Evolutionary conservation across 2,888 invertebrate species (phyloP).

Genomic region (Limnephilus marmoratus): DNA sequence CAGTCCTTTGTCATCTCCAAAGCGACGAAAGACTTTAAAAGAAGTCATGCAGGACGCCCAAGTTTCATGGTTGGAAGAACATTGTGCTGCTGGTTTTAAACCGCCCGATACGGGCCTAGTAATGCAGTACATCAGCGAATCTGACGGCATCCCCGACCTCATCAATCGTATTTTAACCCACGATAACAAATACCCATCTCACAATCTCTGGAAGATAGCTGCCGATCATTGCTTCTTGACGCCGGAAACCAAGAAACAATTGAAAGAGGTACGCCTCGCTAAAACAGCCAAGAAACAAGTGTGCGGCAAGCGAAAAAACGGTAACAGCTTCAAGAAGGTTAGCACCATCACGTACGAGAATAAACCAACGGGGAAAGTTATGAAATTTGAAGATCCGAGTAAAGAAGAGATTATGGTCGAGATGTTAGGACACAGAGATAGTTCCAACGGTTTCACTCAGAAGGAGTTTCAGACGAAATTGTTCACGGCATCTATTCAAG

Average conservation of each 20-base stretch:
- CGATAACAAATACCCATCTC: constrained; percentile 28
- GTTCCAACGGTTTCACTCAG: constrained; percentile 38
- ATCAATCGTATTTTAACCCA: constrained; percentile 21
- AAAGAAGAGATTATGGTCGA: constrained; percentile 54
- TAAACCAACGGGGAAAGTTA: background rate
- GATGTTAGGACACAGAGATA: constrained; percentile 44
- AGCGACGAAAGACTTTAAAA: constrained; percentile 35
- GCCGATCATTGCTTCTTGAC: constrained; percentile 68
- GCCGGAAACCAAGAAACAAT: constrained; percentile 75
- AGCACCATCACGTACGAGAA: background rate
- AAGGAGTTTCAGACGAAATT: constrained; percentile 56
- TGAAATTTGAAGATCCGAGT: constrained; percentile 45
- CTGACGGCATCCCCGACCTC: constrained; percentile 33
- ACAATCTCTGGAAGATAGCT: constrained; percentile 37
- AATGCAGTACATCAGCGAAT: constrained; percentile 43
- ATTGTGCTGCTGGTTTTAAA: constrained; percentile 5
- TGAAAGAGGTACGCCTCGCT: constrained; percentile 73
- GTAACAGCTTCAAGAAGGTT: background rate
- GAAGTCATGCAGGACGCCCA: constrained; percentile 17
- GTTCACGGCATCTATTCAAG: constrained; percentile 52
- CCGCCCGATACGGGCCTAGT: background rate
- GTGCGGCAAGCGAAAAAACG: constrained; percentile 53
- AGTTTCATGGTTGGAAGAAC: background rate
- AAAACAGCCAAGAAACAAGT: constrained; percentile 29
- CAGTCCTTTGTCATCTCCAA: constrained; percentile 49